phyloP scores from a whole-genome alignment of 1,140 invertebrate genomes.

The Brachionus koreanus region DNA sequence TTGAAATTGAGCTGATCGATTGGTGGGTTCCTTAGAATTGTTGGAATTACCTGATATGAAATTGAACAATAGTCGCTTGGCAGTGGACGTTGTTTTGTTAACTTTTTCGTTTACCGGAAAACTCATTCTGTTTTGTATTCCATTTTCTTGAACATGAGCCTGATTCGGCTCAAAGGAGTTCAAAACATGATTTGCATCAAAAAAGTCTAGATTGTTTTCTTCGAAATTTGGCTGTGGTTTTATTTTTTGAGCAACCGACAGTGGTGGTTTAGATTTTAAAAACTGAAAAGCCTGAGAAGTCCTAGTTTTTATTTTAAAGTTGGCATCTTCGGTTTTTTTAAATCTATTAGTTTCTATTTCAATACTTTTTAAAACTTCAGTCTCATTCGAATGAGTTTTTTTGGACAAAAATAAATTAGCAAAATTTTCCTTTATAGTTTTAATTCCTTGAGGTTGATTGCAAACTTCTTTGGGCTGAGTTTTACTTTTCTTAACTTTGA shows the following conservation, averaged over 20 bases:
- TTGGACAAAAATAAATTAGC: slow-evolving; percentile 32
- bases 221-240: neutral
- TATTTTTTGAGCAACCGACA: neutral
- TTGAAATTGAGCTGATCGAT: neutral
- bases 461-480: neutral
- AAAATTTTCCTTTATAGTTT: slow-evolving; percentile 26
- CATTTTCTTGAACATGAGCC: neutral
- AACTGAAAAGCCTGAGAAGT: slow-evolving; percentile 29
- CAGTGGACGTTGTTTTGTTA: slow-evolving; percentile 9
- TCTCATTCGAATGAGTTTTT: neutral
- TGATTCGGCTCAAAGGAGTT: neutral
- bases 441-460: neutral
- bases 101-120: neutral
- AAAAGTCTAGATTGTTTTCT: slow-evolving; percentile 6
- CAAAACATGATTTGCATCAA: slow-evolving; percentile 13
- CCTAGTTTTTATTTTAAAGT: slow-evolving; percentile 8
- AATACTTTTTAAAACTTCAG: neutral
- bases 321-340: neutral
- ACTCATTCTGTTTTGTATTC: neutral
- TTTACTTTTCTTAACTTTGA: neutral
- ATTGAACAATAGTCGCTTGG: slow-evolving; percentile 29
- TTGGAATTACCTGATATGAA: slow-evolving; percentile 9
- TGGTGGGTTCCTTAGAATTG: neutral
- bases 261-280: slow-evolving; percentile 6
- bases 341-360: slow-evolving; percentile 15